Evolutionary conservation across 2,113 vertebrate species (phyloP).

Genomic region (Cyphomyrus plagiostoma): DNA sequence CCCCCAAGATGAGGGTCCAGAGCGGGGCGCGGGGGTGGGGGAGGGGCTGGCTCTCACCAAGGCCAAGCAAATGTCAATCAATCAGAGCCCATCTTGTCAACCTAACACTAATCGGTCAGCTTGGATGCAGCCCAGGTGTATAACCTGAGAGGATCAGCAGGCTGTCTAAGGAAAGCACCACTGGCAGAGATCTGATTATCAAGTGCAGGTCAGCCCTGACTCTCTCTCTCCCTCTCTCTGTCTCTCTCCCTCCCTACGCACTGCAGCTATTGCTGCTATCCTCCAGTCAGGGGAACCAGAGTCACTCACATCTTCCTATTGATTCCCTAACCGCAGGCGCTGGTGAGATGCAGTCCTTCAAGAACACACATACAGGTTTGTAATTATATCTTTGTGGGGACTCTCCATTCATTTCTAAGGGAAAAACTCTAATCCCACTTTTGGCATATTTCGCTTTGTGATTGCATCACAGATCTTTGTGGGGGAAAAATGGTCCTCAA

Average conservation of each 20-base stretch:
- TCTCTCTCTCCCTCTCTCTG: constrained; percentile 27
- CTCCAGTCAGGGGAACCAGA: background rate
- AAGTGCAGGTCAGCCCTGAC: constrained; percentile 62
- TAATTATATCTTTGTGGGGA: no score
- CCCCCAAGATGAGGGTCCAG: background rate
- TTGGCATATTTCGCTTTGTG: no score
- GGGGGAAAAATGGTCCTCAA: no score
- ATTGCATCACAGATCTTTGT: no score
- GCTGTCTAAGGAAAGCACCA: constrained; percentile 72
- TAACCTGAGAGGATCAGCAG: constrained; percentile 72
- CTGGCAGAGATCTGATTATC: constrained; percentile 71
- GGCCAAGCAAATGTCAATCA: background rate
- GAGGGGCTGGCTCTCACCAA: background rate
- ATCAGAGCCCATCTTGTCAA: background rate
- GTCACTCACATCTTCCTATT: background rate
- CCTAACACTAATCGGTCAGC: constrained; percentile 49
- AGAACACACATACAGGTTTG: background rate
- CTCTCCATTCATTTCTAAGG: no score
- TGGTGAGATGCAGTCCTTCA: background rate
- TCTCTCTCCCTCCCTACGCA: background rate
- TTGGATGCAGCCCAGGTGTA: constrained; percentile 55
- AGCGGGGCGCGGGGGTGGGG: background rate
- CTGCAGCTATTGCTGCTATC: background rate
- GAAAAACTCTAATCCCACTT: no score
- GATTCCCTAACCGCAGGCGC: background rate